Evolutionary conservation across 1,140 invertebrate species (phyloP), one percentile per base, ranked within the genome.

Genomic region (Cotesia chilonis): DNA sequence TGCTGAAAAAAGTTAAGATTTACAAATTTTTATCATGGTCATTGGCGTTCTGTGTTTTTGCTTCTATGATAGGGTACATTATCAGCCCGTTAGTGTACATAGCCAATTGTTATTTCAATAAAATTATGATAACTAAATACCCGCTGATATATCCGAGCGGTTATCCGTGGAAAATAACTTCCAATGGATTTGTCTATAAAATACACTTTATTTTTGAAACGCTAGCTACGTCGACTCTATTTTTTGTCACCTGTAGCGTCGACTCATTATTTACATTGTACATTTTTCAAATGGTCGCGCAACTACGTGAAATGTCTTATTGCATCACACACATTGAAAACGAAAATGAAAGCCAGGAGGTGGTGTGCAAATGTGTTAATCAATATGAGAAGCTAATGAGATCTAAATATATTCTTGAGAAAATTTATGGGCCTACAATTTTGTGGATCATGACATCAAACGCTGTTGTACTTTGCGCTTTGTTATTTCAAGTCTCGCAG

Each of bases 401-500:
- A 10, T 73, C 69, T 35, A 72, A 74, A n/a, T 68, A 70, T 59
- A 73, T 70, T 1, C 5, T 82, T 6, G 71, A 81, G 72, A 35
- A 74, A 51, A 68, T 79, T 52, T 82, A 78, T 63, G 78, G 79
- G 5, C 77, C 78, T 1, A 55, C 80, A 1, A 63, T 79, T 2
- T 5, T 81, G 6, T 77, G 76, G 70, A 64, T 76, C 1, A 74
- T 74, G 1, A 0, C 74, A 9, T 72, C 78, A 0, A 79, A 74
- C 35, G 78, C 79, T 9, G 9, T 78, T 3, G 52, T 78, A 1
- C 65, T 81, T 3, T 82, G 81, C 51, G 64, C 72, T 1, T n/a
- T 81, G 38, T 74, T 79, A 51, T 82, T 77, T 66, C 81, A 82
- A 69, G 28, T 74, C 1, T 51, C 78, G 5, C 74, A 79, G 70